Evolutionary conservation across 2,888 invertebrate species (phyloP).

Genomic region (Anorthoa munda): DNA sequence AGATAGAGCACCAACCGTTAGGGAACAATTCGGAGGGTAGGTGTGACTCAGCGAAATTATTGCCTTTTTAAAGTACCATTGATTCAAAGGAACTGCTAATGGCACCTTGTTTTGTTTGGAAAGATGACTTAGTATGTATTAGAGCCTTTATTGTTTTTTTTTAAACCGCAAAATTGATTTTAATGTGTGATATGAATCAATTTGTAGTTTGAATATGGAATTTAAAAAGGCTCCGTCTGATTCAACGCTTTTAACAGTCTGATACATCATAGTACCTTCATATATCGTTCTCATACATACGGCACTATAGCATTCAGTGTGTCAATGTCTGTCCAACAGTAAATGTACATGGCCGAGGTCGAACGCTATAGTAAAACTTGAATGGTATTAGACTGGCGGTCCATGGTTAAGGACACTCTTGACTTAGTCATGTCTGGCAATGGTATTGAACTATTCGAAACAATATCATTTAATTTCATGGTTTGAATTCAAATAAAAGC

Average conservation of each 20-base stretch:
- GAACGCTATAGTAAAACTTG: constrained; percentile 38
- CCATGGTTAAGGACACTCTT: constrained; percentile 46
- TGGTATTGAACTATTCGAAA: constrained; percentile 26
- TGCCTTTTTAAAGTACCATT: constrained; percentile 84
- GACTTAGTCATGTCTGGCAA: constrained; percentile 18
- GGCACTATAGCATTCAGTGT: constrained; percentile 17
- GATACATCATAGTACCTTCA: neutral
- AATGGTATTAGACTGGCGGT: constrained; percentile 51
- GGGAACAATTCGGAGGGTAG: constrained; percentile 82
- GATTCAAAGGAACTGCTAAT: constrained; percentile 87
- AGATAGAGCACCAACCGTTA: constrained; percentile 77
- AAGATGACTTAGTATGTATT: constrained; percentile 79
- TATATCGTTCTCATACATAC: neutral
- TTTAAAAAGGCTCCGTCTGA: constrained; percentile 17
- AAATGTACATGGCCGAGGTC: constrained; percentile 47
- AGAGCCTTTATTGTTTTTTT: constrained; percentile 26
- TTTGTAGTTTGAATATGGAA: constrained; percentile 32
- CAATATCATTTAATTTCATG: neutral
- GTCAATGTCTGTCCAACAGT: constrained; percentile 53
- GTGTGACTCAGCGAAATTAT: constrained; percentile 86
- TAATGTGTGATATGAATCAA: constrained; percentile 45
- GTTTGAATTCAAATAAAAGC: neutral
- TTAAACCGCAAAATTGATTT: constrained; percentile 55
- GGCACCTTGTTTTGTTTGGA: constrained; percentile 84
- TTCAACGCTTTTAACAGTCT: neutral